phyloP scores from a whole-genome alignment of 2,797 vertebrate genomes.

The Eutrigla gurnardus region DNA sequence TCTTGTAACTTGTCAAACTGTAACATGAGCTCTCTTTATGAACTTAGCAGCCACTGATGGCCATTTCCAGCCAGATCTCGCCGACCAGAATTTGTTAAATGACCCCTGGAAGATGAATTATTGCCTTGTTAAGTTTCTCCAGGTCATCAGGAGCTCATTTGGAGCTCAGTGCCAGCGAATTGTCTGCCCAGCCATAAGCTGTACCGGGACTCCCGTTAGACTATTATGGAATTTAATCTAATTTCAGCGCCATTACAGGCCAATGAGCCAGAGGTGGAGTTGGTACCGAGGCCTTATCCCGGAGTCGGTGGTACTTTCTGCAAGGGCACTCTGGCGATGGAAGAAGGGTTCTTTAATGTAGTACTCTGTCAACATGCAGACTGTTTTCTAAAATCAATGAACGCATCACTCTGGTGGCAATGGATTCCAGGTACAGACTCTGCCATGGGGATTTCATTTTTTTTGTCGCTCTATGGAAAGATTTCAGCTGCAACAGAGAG shows the following conservation, averaged over 20 bases:
- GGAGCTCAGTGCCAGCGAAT: conserved; percentile 33
- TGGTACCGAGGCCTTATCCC: conserved; percentile 3
- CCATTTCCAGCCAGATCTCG: conserved; percentile 8
- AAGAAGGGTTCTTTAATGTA: background rate
- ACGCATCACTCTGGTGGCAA: background rate
- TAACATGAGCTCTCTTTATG: conserved; percentile 5
- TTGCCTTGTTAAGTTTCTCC: conserved; percentile 50
- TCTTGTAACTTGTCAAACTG: background rate
- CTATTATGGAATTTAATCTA: conserved; percentile 46
- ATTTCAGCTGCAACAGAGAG: background rate
- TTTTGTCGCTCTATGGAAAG: background rate
- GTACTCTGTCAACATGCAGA: background rate
- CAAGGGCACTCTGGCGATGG: background rate
- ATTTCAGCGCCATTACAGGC: conserved; percentile 43
- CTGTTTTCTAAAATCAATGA: background rate
- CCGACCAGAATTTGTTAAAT: conserved; percentile 30
- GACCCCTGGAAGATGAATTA: conserved; percentile 39
- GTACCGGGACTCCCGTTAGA: conserved; percentile 36
- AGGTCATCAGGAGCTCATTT: conserved; percentile 41
- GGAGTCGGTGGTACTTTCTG: conserved; percentile 2
- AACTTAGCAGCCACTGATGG: conserved; percentile 15
- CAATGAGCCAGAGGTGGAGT: conserved; percentile 40
- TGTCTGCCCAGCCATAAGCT: conserved; percentile 34
- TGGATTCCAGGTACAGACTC: background rate
- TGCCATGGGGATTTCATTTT: background rate